Percentiles rank a stretch among this genome's conserved stretches.
Evolutionary conservation across 2,888 invertebrate genomes (phyloP).

Genomic region (Odontomyia ornata): DNA sequence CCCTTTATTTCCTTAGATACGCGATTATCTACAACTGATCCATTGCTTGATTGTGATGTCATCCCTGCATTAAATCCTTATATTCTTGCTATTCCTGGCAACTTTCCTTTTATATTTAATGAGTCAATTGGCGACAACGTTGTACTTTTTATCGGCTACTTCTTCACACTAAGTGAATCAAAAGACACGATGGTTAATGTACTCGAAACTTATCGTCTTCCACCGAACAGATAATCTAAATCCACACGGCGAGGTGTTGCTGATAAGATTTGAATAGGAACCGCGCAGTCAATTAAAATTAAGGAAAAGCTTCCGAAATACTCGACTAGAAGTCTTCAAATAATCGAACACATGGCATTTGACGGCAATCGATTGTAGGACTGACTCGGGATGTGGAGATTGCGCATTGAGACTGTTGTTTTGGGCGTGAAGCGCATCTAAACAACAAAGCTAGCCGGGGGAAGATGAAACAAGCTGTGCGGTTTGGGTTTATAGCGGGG

Average conservation of each 20-base stretch:
- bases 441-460: no score
- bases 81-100: not conserved
- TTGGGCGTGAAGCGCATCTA: not conserved
- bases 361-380: constrained; percentile 40
- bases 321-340: not conserved
- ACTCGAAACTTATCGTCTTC: not conserved
- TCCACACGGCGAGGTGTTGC: no score
- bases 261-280: no score
- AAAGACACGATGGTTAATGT: not conserved
- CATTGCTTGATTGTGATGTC: not conserved
- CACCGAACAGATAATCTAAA: not conserved
- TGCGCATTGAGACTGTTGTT: not conserved
- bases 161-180: not conserved
- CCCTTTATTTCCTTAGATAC: constrained; percentile 58
- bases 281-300: no score
- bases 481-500: no score
- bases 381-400: not conserved
- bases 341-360: constrained; percentile 15
- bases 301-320: no score
- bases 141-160: not conserved
- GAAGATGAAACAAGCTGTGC: no score
- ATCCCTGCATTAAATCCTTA: not conserved
- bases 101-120: not conserved
- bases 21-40: constrained; percentile 54
- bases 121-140: not conserved